phyloP scores from a whole-genome alignment of 2,113 vertebrate species.

The Bathybates hornii region DNA sequence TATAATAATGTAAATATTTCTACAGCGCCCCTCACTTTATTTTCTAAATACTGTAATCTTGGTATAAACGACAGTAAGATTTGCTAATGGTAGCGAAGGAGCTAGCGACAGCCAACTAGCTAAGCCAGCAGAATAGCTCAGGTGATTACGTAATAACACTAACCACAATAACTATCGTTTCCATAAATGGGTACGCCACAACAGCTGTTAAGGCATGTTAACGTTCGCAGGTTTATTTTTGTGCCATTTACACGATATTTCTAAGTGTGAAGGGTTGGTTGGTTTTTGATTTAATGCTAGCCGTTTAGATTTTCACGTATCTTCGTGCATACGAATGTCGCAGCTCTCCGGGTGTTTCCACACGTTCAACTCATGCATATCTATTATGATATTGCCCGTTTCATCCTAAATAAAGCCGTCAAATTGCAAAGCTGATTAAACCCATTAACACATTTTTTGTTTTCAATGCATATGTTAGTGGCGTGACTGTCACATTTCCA shows the following conservation, averaged over 20 bases:
- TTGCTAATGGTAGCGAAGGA: neutral
- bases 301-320: neutral
- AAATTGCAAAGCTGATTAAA: neutral
- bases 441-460: neutral
- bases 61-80: neutral
- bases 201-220: neutral
- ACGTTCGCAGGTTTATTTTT: neutral
- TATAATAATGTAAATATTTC: rapidly evolving
- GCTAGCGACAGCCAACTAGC: neutral
- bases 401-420: neutral
- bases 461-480: neutral
- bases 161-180: conserved; percentile 37
- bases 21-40: rapidly evolving
- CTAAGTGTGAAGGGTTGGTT: neutral
- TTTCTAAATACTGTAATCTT: neutral
- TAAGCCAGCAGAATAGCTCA: conserved; percentile 46
- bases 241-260: neutral
- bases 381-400: neutral
- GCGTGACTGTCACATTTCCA: neutral
- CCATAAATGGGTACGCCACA: conserved; percentile 19
- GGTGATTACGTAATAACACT: conserved; percentile 57
- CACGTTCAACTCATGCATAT: neutral
- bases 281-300: neutral
- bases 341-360: neutral
- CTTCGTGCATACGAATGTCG: neutral